Conservation (phyloP, 2,797 vertebrate genomes). For the Myiothlypis coronata region DNA sequence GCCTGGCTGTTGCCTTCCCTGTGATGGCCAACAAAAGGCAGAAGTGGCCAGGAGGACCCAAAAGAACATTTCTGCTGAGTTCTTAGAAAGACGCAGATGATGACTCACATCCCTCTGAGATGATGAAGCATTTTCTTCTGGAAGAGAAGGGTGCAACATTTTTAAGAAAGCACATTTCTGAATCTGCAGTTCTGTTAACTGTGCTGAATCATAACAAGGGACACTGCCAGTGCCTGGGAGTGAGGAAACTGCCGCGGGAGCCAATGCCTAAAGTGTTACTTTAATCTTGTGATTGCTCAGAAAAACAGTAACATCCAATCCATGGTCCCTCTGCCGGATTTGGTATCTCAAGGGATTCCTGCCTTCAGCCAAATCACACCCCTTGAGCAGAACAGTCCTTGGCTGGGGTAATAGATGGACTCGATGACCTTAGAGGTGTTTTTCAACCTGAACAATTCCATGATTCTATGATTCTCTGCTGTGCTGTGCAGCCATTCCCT, state of each 20-base stretch:
- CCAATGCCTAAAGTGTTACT: background rate
- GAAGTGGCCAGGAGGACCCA: background rate
- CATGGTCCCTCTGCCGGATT: rapidly evolving
- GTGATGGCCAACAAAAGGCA: background rate
- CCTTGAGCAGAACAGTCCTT: background rate
- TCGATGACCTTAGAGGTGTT: background rate
- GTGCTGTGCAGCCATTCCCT: background rate
- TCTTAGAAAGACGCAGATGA: background rate
- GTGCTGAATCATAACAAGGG: background rate
- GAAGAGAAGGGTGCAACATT: background rate
- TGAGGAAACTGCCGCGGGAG: background rate
- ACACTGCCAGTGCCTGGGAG: no score
- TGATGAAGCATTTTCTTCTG: background rate
- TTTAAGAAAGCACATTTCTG: background rate
- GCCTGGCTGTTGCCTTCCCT: background rate
- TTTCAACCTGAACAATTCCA: background rate
- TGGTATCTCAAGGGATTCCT: background rate
- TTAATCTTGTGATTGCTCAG: background rate
- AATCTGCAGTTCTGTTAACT: background rate
- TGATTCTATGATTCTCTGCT: background rate
- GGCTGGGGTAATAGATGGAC: background rate
- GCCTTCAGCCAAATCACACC: background rate
- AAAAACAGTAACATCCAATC: background rate
- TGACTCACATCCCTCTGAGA: background rate
- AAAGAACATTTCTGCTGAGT: background rate